Conservation (phyloP, 2,888 invertebrate species). For the Gibbula magus region DNA sequence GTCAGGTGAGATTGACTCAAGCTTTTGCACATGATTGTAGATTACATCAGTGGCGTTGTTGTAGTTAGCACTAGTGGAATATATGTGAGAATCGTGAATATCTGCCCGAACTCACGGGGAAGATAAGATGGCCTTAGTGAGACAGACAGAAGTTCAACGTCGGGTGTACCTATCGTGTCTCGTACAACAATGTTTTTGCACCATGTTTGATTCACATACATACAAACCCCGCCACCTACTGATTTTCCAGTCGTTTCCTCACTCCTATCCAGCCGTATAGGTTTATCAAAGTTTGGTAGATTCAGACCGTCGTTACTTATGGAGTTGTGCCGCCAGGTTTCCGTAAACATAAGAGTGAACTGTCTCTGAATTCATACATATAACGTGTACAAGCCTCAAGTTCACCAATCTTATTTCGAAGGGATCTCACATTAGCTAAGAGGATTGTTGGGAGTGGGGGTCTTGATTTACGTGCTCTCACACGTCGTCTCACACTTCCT, state of each 20-base stretch:
- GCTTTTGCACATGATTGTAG: not conserved
- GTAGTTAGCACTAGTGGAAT: conserved; percentile 11
- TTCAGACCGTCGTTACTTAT: too few species aligned
- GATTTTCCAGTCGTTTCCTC: not conserved
- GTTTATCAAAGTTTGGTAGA: too few species aligned
- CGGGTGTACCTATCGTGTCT: not conserved
- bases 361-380: too few species aligned
- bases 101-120: not conserved
- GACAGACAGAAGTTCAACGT: not conserved
- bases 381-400: too few species aligned
- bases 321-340: too few species aligned
- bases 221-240: not conserved
- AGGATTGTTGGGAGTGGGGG: too few species aligned
- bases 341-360: too few species aligned
- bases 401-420: too few species aligned
- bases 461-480: too few species aligned
- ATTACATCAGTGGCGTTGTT: not conserved
- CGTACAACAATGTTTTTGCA: not conserved
- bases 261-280: not conserved
- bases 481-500: too few species aligned
- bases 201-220: not conserved
- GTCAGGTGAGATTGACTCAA: not conserved
- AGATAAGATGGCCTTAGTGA: not conserved
- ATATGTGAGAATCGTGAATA: not conserved
- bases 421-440: too few species aligned